Conservation (phyloP, 2,113 vertebrate species). For the Hippocampus mohnikei region DNA sequence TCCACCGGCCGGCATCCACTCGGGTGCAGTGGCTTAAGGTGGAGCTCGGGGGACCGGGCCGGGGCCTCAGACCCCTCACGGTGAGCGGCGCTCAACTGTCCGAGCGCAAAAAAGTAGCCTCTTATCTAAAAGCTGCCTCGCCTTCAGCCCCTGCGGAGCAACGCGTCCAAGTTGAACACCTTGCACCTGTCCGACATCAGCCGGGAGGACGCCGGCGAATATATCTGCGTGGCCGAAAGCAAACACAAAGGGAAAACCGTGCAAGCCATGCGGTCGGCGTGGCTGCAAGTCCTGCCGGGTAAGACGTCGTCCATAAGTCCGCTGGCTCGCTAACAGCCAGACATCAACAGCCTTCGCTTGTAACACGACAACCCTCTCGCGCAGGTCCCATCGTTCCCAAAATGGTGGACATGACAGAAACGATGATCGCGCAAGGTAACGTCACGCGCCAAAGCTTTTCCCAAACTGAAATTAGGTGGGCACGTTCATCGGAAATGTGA, state of each 20-base stretch:
- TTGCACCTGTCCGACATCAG: slow-evolving; percentile 83
- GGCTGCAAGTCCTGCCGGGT: slow-evolving; percentile 90
- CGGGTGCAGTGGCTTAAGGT: slow-evolving; percentile 92
- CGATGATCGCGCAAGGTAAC: slow-evolving; percentile 49
- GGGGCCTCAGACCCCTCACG: slow-evolving; percentile 82
- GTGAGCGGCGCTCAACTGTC: slow-evolving; percentile 58
- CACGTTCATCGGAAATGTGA: not conserved
- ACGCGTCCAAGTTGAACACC: slow-evolving; percentile 83
- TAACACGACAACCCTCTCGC: not conserved
- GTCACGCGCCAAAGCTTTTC: not conserved
- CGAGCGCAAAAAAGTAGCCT: not conserved
- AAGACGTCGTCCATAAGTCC: not conserved
- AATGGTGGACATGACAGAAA: slow-evolving; percentile 26
- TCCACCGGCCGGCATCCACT: slow-evolving; percentile 84
- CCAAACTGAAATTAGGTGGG: not conserved
- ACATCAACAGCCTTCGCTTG: not conserved
- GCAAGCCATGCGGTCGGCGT: slow-evolving; percentile 86
- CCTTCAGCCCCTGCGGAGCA: slow-evolving; percentile 82
- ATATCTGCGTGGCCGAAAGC: slow-evolving; percentile 86
- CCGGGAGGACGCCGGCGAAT: slow-evolving; percentile 85
- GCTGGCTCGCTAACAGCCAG: not conserved
- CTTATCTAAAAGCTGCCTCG: not conserved
- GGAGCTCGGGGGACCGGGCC: slow-evolving; percentile 67
- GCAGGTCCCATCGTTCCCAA: slow-evolving; percentile 42
- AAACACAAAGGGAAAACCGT: slow-evolving; percentile 76